Percentiles rank a stretch among this genome's conserved stretches.
Evolutionary conservation across 2,888 invertebrate genomes (phyloP).

Genomic region (Lysandra bellargus): DNA sequence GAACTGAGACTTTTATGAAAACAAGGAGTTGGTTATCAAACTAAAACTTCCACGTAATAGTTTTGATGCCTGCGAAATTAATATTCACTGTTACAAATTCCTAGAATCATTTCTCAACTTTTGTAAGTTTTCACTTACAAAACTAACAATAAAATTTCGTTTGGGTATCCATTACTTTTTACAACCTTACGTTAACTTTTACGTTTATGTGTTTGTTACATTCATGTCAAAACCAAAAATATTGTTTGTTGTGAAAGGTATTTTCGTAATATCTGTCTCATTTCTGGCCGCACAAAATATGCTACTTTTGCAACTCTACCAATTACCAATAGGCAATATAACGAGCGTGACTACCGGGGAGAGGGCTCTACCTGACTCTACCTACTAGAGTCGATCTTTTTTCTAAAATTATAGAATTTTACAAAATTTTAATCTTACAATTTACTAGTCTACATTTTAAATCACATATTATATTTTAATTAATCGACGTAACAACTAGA

Average conservation of each 20-base stretch:
- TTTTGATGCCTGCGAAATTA: not conserved
- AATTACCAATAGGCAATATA: too few species aligned
- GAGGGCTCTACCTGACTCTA: too few species aligned
- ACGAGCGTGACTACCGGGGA: too few species aligned
- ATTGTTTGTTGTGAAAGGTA: not conserved
- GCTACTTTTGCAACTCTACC: too few species aligned
- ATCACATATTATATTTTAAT: too few species aligned
- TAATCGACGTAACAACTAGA: not conserved
- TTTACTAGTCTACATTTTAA: too few species aligned
- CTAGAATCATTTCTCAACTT: not conserved
- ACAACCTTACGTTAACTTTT: slow-evolving; percentile 19
- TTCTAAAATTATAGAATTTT: too few species aligned
- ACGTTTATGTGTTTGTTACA: not conserved
- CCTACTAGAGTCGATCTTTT: too few species aligned
- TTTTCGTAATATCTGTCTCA: not conserved
- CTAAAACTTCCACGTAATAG: too few species aligned
- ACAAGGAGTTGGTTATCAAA: too few species aligned
- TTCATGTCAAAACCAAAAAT: not conserved
- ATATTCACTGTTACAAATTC: not conserved
- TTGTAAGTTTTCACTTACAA: not conserved
- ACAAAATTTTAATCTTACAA: too few species aligned
- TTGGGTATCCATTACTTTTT: slow-evolving; percentile 9
- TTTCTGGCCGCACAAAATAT: not conserved
- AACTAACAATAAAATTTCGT: not conserved
- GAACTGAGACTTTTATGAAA: not conserved